Conservation (phyloP, 1,140 invertebrate genomes). For the Drosophila busckii region DNA sequence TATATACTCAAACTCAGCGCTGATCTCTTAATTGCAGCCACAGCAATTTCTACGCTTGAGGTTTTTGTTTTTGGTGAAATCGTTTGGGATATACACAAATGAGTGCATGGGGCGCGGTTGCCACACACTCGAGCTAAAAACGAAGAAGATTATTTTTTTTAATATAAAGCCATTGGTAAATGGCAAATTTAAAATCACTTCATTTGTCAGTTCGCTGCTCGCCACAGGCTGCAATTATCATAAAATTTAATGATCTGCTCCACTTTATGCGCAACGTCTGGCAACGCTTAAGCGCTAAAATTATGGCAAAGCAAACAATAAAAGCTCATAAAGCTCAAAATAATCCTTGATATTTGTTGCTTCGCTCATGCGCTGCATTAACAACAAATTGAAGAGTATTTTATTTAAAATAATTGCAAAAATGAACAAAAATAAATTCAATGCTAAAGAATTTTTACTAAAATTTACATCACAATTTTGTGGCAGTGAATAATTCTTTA, state of each 20-base stretch:
- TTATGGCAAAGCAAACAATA: slow-evolving; percentile 69
- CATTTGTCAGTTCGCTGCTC: slow-evolving; percentile 62
- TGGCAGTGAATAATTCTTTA: too few relatives aligned
- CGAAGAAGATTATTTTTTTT: too few relatives aligned
- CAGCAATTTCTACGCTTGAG: slow-evolving; percentile 33
- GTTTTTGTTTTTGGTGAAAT: slow-evolving; percentile 32
- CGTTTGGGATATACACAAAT: too few relatives aligned
- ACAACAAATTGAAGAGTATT: too few relatives aligned
- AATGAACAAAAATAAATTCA: too few relatives aligned
- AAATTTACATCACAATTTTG: too few relatives aligned
- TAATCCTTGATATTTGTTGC: slow-evolving; percentile 43
- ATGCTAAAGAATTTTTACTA: too few relatives aligned
- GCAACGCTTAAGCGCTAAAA: slow-evolving; percentile 63
- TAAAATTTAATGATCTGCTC: slow-evolving; percentile 72
- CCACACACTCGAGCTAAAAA: too few relatives aligned
- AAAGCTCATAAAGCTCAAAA: slow-evolving; percentile 65
- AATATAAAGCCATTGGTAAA: slow-evolving; percentile 17
- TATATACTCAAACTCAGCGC: too few relatives aligned
- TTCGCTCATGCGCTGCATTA: slow-evolving; percentile 29
- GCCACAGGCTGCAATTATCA: slow-evolving; percentile 58
- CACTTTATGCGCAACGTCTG: slow-evolving; percentile 62
- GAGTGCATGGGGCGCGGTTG: too few relatives aligned
- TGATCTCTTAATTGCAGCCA: slow-evolving; percentile 37
- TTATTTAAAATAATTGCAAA: too few relatives aligned
- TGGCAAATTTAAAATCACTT: slow-evolving; percentile 51